Conservation (phyloP, 2,113 vertebrate genomes). For the Lampris megalopsis region DNA sequence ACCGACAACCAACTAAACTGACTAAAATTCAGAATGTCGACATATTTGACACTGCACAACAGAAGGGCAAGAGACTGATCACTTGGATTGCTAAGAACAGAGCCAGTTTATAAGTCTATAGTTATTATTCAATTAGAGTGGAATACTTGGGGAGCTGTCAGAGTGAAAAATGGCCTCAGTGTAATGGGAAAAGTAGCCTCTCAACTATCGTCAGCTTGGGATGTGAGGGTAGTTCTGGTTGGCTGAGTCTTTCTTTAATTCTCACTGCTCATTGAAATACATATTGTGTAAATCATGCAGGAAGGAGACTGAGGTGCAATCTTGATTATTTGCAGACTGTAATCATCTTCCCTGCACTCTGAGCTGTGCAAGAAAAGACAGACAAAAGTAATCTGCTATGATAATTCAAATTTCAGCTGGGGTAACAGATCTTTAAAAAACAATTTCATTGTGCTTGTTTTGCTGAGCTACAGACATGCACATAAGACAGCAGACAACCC, state of each 20-base stretch:
- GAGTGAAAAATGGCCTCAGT: not conserved
- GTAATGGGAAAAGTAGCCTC: not conserved
- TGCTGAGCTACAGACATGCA: constrained; percentile 10
- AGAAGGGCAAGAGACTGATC: too few species aligned
- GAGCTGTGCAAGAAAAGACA: constrained; percentile 65
- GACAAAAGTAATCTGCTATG: constrained; percentile 58
- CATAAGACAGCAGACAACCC: not conserved
- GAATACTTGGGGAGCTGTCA: not conserved
- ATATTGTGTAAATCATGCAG: constrained; percentile 1
- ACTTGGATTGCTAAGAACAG: not conserved
- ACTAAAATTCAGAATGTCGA: too few species aligned
- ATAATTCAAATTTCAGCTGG: constrained; percentile 52
- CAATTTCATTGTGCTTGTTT: constrained; percentile 64
- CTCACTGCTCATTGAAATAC: constrained; percentile 47
- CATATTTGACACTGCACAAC: too few species aligned
- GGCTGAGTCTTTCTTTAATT: not conserved
- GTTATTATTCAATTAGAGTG: not conserved
- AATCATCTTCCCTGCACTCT: constrained; percentile 16
- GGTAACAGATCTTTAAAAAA: constrained; percentile 51
- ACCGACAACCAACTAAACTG: too few species aligned
- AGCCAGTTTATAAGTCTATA: not conserved
- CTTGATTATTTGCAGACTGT: constrained; percentile 21
- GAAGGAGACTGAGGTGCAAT: not conserved
- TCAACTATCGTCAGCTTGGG: not conserved
- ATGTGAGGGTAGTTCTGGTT: not conserved